Evolutionary conservation across 2,888 invertebrate species (phyloP), one percentile per base, ranked within the genome.

Genomic region (Perizoma affinitatum): DNA sequence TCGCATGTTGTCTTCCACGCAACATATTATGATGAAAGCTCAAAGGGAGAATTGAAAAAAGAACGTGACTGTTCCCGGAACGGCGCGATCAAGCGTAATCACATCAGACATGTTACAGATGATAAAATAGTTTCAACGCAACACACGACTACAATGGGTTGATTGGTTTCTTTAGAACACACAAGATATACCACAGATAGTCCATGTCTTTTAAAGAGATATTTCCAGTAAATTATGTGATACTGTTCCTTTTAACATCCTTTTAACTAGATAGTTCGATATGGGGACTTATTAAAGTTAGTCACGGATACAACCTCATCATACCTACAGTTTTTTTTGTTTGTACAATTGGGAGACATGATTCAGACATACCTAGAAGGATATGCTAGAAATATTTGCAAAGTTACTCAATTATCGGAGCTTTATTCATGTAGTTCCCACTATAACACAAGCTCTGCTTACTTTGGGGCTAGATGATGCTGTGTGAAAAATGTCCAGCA

Each of bases 321-420:
- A 42, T n/a, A 42, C n/a, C 22, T 33, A 40, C 40, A 35, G 35
- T 10, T 36, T n/a, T 36, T 35, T 44, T 48, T 35, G 40, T 52
- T 51, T 52, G 9, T 22, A 42, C 46, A 52, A 45, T 52, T 53
- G 58, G 52, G 10, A 36, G 10, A 6, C 22, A 49, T 48, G 10
- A 53, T 38, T 52, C 42, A 52, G 6, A 22, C 22, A 22, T 46
- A 51, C 6, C 33, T 36, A 41, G 35, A 35, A 36, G 22, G 22
- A 22, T 22, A 22, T 10, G 52, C 52, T 42, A 48, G 38, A 33
- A 38, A 10, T 52, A 52, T 53, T 58, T 58, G 9, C 43, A 53
- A 49, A 67, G 69, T 70, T 69, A 63, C 63, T 46, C 45, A 51
- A 35, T 42, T 46, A 58, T 34, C 35, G 4, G 22, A 6, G 33